Conservation (phyloP, 2,797 vertebrate species). For the Cossypha heuglini region DNA sequence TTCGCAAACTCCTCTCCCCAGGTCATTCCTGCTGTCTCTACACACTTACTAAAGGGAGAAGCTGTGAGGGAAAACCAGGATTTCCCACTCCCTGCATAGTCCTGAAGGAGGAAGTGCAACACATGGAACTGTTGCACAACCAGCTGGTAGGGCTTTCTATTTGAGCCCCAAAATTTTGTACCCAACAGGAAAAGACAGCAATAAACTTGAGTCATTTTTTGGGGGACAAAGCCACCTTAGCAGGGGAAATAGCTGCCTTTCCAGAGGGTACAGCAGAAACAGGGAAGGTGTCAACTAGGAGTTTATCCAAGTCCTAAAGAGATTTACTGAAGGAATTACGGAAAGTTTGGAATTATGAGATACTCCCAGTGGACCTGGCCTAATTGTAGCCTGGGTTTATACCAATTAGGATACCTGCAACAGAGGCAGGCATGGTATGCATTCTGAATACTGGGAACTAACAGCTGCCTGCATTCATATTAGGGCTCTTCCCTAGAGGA, state of each 20-base stretch:
- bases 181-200: background rate
- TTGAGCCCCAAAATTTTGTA: background rate
- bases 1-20: rapidly evolving
- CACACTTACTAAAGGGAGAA: background rate
- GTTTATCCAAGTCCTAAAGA: background rate
- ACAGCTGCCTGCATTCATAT: background rate
- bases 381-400: background rate
- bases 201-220: background rate
- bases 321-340: background rate
- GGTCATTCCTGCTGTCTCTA: background rate
- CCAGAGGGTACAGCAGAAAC: background rate
- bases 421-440: background rate
- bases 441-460: background rate
- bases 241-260: background rate
- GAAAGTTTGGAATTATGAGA: background rate
- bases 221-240: background rate
- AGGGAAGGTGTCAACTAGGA: background rate
- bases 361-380: background rate
- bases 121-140: background rate
- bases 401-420: background rate
- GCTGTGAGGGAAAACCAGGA: background rate
- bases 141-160: background rate
- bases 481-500: background rate
- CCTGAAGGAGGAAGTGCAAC: background rate
- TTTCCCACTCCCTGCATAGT: background rate